These are phyloP conservation scores for Meiosimyza platycephala DNA, from an alignment of 2,888 invertebrate species.

Conservation along the genomic window DNA sequence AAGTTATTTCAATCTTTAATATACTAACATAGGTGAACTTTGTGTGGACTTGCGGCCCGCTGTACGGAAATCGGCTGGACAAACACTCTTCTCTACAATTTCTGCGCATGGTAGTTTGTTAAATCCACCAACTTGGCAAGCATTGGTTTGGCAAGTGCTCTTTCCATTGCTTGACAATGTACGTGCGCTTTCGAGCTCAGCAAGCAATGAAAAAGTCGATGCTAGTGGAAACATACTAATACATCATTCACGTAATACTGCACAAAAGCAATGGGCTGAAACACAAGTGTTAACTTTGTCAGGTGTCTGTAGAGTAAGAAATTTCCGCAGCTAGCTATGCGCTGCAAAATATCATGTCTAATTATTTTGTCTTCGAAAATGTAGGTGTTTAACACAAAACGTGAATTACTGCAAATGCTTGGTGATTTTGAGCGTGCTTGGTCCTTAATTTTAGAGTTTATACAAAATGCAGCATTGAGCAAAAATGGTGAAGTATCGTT, in stretches of 20 bases:
- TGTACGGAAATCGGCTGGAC: slow-evolving; percentile 95
- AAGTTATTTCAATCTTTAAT: neutral
- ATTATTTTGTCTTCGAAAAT: neutral
- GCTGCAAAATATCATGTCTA: slow-evolving; percentile 7
- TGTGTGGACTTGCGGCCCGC: slow-evolving; percentile 97
- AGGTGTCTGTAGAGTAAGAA: slow-evolving; percentile 85
- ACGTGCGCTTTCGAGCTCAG: slow-evolving; percentile 74
- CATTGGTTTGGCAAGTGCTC: slow-evolving; percentile 93
- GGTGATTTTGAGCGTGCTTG: slow-evolving; percentile 95
- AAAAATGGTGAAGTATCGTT: slow-evolving; percentile 96
- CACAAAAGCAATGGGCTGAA: slow-evolving; percentile 99
- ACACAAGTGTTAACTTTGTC: slow-evolving; percentile 92
- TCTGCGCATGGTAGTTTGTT: slow-evolving; percentile 93
- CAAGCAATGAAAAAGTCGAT: slow-evolving; percentile 79
- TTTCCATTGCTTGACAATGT: slow-evolving; percentile 96
- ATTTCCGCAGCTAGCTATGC: slow-evolving; percentile 11
- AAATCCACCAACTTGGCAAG: slow-evolving; percentile 91
- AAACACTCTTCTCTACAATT: slow-evolving; percentile 97
- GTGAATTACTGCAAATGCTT: slow-evolving; percentile 82
- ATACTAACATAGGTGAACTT: slow-evolving; percentile 73
- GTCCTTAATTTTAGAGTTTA: slow-evolving; percentile 92
- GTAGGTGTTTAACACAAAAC: slow-evolving; percentile 85
- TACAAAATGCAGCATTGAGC: slow-evolving; percentile 91
- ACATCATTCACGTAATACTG: slow-evolving; percentile 98
- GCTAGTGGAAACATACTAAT: slow-evolving; percentile 94